These are phyloP conservation scores for Cardiocondyla obscurior DNA, from an alignment of 1,140 invertebrate species.

Conservation along the genomic window DNA sequence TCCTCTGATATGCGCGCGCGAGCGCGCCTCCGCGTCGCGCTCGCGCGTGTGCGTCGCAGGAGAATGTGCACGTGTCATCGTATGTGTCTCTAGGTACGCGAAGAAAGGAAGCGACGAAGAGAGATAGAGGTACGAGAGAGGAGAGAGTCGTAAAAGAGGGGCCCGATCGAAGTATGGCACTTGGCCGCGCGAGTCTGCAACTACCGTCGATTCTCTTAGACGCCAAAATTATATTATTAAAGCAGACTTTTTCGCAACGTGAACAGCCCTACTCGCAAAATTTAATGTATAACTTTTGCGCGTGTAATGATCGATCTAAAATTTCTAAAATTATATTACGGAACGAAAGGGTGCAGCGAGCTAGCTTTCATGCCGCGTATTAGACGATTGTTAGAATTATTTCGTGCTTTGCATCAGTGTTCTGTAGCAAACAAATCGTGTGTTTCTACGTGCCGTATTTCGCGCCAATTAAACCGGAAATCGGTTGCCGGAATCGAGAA, in stretches of 20 bases:
- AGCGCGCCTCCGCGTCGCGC: conserved; percentile 45
- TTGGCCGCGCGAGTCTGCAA: conserved; percentile 51
- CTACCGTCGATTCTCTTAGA: conserved; percentile 69
- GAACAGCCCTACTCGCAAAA: not conserved
- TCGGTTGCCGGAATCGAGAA: not conserved
- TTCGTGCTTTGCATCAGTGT: not conserved
- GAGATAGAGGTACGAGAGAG: conserved; percentile 14
- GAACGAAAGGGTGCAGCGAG: not conserved
- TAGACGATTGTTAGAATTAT: not conserved
- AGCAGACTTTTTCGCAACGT: not conserved
- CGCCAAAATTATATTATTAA: conserved; percentile 65
- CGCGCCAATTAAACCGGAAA: not conserved
- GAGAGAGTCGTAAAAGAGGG: conserved; percentile 51
- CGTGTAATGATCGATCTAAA: not conserved
- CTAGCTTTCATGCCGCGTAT: not conserved
- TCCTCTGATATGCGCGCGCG: conserved; percentile 11
- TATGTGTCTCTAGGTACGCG: conserved; percentile 62
- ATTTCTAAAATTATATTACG: not conserved
- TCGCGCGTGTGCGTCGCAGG: conserved; percentile 58
- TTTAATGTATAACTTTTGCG: not conserved
- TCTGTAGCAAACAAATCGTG: not conserved
- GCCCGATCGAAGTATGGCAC: conserved; percentile 56
- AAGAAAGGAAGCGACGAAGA: conserved; percentile 15
- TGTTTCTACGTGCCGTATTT: not conserved
- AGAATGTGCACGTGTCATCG: conserved; percentile 72